Evolutionary conservation across 2,113 vertebrate species (phyloP).

Genomic region (Toxotes jaculatrix): DNA sequence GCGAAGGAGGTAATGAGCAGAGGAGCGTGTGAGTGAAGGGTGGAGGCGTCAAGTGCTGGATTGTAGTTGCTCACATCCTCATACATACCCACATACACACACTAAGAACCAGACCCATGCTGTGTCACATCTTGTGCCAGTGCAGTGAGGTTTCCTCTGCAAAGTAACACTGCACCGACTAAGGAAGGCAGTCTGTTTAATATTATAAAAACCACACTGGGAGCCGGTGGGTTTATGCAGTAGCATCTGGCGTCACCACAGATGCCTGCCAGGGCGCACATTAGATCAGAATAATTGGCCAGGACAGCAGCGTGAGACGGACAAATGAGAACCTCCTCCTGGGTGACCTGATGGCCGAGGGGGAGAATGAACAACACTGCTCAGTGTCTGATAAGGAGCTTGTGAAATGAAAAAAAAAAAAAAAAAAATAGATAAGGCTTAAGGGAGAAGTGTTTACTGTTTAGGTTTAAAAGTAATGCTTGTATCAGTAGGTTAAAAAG

Average conservation of each 20-base stretch:
- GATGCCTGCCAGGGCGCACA: slow-evolving; percentile 69
- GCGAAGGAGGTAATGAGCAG: slow-evolving; percentile 13
- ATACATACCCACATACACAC: slow-evolving; percentile 2
- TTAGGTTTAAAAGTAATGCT: not conserved
- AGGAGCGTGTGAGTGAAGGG: slow-evolving; percentile 1
- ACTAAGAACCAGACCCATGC: slow-evolving; percentile 29
- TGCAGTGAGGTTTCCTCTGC: slow-evolving; percentile 59
- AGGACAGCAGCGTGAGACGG: slow-evolving; percentile 73
- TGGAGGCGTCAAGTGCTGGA: slow-evolving; percentile 45
- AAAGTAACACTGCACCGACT: slow-evolving; percentile 36
- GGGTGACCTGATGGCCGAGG: slow-evolving; percentile 70
- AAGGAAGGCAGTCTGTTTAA: slow-evolving; percentile 69
- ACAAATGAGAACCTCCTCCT: slow-evolving; percentile 76
- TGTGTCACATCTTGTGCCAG: slow-evolving; percentile 64
- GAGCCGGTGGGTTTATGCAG: slow-evolving; percentile 60
- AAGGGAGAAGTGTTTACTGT: not conserved
- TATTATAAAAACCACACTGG: slow-evolving; percentile 69
- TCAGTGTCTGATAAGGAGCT: slow-evolving; percentile 37
- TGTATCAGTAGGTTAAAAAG: not conserved
- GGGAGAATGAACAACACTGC: slow-evolving; percentile 47
- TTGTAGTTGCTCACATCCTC: slow-evolving; percentile 13
- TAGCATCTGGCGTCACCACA: slow-evolving; percentile 77
- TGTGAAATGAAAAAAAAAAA: slow-evolving; percentile 2
- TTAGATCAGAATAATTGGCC: slow-evolving; percentile 75
- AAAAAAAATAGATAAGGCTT: not conserved